Conservation (phyloP, 35 echinoderm and acorn worm species). For the Antedon bifida region DNA sequence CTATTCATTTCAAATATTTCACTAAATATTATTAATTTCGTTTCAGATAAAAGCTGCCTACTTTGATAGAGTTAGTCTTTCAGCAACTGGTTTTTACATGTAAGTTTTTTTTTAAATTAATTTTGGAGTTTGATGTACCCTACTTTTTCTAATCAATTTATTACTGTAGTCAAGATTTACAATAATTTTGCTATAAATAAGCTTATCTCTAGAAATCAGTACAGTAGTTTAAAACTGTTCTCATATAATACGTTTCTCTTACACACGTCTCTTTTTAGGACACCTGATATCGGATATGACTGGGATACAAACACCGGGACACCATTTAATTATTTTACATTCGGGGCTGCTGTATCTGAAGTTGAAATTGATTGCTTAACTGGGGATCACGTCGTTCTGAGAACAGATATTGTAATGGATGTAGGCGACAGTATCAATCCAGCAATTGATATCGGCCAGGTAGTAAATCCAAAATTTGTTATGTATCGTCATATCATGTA, state of each 20-base stretch:
- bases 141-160: constrained; percentile 10
- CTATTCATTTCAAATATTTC: neutral
- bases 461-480: constrained; percentile 23
- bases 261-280: no score
- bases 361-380: no score
- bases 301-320: constrained; percentile 32
- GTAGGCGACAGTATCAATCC: constrained; percentile 84
- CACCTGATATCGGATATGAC: constrained; percentile 43
- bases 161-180: no score
- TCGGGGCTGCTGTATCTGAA: constrained; percentile 45
- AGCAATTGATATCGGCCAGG: constrained; percentile 88
- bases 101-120: constrained; percentile 8
- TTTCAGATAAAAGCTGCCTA: constrained; percentile 47
- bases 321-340: constrained; percentile 40
- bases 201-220: no score
- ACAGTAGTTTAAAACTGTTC: no score
- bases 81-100: constrained; percentile 66
- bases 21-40: neutral
- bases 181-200: no score
- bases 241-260: no score
- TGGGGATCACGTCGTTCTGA: constrained; percentile 51
- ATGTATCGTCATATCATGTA: no score
- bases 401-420: constrained; percentile 88
- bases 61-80: constrained; percentile 44
- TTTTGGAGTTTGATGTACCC: no score